Conservation (phyloP, 2,888 invertebrate genomes). For the Aproaerema taeniolella region DNA sequence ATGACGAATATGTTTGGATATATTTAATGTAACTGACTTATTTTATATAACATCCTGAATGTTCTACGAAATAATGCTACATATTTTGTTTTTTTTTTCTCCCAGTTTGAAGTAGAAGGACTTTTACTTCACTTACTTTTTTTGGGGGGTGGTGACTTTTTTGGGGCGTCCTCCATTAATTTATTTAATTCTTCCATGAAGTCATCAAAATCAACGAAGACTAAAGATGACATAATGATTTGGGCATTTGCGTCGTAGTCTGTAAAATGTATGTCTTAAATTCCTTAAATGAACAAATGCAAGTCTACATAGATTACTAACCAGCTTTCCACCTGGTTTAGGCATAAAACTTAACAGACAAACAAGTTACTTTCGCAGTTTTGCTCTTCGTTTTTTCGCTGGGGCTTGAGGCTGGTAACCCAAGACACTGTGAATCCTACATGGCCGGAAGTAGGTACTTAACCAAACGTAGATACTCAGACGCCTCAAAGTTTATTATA, state of each 20-base stretch:
- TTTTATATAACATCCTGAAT: too few species aligned
- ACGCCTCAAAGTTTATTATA: too few species aligned
- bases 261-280: conserved; percentile 25
- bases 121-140: too few species aligned
- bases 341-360: background rate
- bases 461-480: too few species aligned
- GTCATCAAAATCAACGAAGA: conserved; percentile 58
- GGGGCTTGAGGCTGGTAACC: background rate
- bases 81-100: too few species aligned
- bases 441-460: too few species aligned
- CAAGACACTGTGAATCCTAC: background rate
- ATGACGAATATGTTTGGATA: too few species aligned
- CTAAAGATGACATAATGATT: conserved; percentile 58
- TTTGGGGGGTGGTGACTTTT: too few species aligned
- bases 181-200: conserved; percentile 43
- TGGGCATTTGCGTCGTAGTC: conserved; percentile 58
- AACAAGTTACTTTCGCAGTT: too few species aligned
- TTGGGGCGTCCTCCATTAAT: conserved; percentile 33
- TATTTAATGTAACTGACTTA: too few species aligned
- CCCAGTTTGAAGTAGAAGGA: too few species aligned
- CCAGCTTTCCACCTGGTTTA: background rate
- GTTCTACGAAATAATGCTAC: too few species aligned
- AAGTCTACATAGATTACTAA: background rate
- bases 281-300: background rate
- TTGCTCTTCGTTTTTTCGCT: background rate